Evolutionary conservation across 2,797 vertebrate species (phyloP), one percentile per base, ranked within the genome.

Genomic region (Anniella stebbinsi): DNA sequence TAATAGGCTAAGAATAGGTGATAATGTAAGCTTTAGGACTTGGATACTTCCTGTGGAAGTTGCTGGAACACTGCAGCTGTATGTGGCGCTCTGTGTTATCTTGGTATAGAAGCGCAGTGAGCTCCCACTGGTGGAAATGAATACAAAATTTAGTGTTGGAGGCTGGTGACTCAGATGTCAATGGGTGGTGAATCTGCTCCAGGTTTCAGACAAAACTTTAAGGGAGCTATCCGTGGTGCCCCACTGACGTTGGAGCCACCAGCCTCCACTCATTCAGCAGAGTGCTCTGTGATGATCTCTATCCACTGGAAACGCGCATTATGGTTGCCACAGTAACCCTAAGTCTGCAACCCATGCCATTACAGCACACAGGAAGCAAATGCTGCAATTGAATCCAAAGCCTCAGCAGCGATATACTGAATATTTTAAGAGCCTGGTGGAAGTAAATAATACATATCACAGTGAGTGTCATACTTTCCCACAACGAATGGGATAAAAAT

Each of bases 331-430:
- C 1, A 9, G n/a, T 69, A 81, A 41, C 36, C 36, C 9, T 3
- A n/a, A 66, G 0, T 51, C 76, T 78, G n/a, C 17, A 38, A 13
- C 1, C n/a, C 6, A 3, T 38, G 15, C 25, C 72, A 13, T 73
- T 51, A 66, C 36, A 82, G 82, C 13, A 33, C 51, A 0, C 0
- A 0, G 7, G 33, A 60, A 89, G 30, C 28, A 30, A 57, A 73
- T 11, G 54, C 54, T 92, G 80, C 63, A 90, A 60, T 80, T 84
- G 33, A 78, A 8, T 36, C 48, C 2, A 15, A 41, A 25, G 41
- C 36, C 54, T 84, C 28, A 66, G 51, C 38, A 92, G 45, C n/a
- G 54, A 83, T 80, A 48, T 51, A 90, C 63, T 94, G 91, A 82
- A 10, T 11, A 73, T 6, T 54, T 60, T 12, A 30, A 88, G 90